phyloP scores from a whole-genome alignment of 2,797 vertebrate genomes.

The Notolepis coatsorum region DNA sequence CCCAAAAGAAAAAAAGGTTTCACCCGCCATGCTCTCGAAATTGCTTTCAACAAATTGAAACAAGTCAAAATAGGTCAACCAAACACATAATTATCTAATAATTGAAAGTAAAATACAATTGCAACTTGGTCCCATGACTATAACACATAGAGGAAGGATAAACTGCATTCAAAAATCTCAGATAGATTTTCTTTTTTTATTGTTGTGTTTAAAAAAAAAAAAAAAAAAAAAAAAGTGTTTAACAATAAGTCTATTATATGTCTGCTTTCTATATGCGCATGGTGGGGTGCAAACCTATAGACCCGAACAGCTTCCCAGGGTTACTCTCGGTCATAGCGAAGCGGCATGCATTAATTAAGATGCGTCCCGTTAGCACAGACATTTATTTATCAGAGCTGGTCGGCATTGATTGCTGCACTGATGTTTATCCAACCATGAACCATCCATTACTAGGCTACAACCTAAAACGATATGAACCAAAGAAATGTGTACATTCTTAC shows the following conservation, averaged over 20 bases:
- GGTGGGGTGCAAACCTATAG: slow-evolving; percentile 48
- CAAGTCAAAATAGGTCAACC: no score
- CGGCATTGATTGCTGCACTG: neutral
- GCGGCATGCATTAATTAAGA: slow-evolving; percentile 28
- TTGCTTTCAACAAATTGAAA: no score
- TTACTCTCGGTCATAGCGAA: slow-evolving; percentile 56
- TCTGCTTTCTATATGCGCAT: slow-evolving; percentile 31
- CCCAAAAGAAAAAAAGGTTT: neutral
- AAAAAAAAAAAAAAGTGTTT: no score
- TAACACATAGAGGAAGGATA: no score
- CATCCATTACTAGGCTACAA: neutral
- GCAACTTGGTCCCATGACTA: no score
- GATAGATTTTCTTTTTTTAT: neutral
- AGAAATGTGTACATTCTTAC: slow-evolving; percentile 68
- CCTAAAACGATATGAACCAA: no score
- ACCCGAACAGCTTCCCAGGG: slow-evolving; percentile 14
- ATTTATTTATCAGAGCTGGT: slow-evolving; percentile 9
- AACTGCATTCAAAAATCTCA: neutral
- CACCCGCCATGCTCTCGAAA: no score
- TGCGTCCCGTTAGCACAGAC: neutral
- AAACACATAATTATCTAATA: no score
- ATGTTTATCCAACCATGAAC: neutral
- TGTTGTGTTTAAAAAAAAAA: no score
- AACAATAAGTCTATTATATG: slow-evolving; percentile 47
- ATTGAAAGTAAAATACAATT: neutral